Conservation (phyloP, 2,797 vertebrate genomes). For the Aythya fuligula region DNA sequence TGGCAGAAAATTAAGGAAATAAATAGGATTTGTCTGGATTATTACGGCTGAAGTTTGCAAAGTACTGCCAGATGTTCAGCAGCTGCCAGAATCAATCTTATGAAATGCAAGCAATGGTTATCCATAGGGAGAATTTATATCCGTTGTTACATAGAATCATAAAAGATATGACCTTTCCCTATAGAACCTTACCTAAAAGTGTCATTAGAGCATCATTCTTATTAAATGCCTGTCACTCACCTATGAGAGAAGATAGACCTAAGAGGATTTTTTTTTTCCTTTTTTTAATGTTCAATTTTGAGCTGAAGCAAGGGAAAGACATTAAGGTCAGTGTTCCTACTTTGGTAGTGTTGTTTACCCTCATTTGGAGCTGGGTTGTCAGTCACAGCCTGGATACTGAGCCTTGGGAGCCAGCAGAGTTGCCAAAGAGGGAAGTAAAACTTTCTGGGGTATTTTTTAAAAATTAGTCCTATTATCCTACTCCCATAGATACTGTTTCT, state of each 20-base stretch:
- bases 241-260: background rate
- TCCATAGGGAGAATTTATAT: background rate
- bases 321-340: background rate
- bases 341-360: background rate
- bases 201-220: background rate
- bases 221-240: background rate
- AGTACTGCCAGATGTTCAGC: background rate
- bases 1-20: background rate
- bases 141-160: background rate
- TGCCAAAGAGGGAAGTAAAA: background rate
- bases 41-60: background rate
- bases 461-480: background rate
- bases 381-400: background rate
- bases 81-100: background rate
- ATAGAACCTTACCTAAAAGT: background rate
- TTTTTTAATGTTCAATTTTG: background rate
- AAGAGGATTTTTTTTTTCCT: background rate
- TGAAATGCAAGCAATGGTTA: background rate
- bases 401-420: background rate
- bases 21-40: constrained; percentile 39
- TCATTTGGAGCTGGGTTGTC: background rate
- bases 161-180: background rate
- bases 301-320: background rate
- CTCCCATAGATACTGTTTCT: background rate
- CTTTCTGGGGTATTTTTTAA: background rate